These are phyloP conservation scores for Bucco capensis DNA, from an alignment of 2,113 vertebrate species.

Conservation along the genomic window DNA sequence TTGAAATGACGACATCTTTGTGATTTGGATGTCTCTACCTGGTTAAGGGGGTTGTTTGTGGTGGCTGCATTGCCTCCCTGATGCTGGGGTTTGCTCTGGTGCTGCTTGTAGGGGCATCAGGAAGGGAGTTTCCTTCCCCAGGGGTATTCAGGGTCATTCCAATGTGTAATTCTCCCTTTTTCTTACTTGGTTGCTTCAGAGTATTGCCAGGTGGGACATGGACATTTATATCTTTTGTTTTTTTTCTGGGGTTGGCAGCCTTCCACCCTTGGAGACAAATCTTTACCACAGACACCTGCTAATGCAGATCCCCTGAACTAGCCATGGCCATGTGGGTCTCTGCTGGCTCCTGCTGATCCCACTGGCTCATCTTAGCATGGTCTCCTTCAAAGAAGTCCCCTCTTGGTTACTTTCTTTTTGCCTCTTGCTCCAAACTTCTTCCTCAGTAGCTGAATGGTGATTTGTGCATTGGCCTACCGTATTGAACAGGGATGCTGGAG, in stretches of 20 bases:
- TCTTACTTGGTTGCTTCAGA: accelerated
- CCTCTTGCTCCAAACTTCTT: neutral
- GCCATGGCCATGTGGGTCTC: accelerated
- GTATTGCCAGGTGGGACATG: neutral
- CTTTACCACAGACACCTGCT: accelerated
- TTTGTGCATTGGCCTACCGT: neutral
- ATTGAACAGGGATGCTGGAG: neutral
- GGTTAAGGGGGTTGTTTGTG: accelerated
- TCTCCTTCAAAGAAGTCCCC: neutral
- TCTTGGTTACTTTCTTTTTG: neutral
- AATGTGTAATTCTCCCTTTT: accelerated
- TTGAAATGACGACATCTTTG: accelerated
- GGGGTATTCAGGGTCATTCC: accelerated
- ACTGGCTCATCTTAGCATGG: accelerated
- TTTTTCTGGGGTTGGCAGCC: neutral
- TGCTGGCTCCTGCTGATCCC: neutral
- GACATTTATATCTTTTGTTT: neutral
- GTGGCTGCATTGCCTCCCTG: neutral
- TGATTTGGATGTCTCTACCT: neutral
- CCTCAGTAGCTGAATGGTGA: neutral
- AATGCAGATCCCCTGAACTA: neutral
- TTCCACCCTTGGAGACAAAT: neutral
- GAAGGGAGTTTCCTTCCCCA: neutral
- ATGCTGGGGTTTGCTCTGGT: neutral
- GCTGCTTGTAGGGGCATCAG: accelerated